phyloP scores from a whole-genome alignment of 2,888 invertebrate genomes.

The Hedychridium roseum region DNA sequence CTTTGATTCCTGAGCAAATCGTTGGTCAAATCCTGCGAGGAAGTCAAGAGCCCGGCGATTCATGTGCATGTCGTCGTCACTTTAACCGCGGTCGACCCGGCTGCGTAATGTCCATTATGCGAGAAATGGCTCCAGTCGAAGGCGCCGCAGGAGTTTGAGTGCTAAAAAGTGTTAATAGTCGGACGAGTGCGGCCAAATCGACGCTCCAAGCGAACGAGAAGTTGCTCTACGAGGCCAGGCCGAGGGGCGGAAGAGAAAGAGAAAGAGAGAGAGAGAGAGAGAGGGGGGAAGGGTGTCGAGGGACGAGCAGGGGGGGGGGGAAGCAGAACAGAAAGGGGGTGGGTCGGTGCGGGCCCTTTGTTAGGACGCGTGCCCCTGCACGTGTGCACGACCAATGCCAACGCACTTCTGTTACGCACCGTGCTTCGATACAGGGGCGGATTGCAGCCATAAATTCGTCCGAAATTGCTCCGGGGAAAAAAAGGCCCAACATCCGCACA shows the following conservation, averaged over 20 bases:
- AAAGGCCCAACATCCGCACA: too few species aligned
- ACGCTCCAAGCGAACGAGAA: conserved; percentile 19
- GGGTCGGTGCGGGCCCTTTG: conserved; percentile 60
- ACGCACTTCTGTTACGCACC: conserved; percentile 48
- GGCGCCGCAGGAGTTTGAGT: conserved; percentile 25
- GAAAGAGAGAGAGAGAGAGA: conserved; percentile 19
- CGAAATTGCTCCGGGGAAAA: conserved; percentile 1
- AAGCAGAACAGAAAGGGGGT: conserved; percentile 35
- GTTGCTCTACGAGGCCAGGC: conserved; percentile 9
- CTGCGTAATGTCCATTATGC: conserved; percentile 14
- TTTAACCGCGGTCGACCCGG: conserved; percentile 4
- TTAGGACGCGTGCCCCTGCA: conserved; percentile 62
- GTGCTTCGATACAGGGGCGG: conserved; percentile 26
- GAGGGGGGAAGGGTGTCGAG: conserved; percentile 29
- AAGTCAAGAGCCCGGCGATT: conserved; percentile 2
- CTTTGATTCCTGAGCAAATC: too few species aligned
- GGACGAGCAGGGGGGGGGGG: conserved; percentile 21
- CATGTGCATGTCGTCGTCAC: too few species aligned
- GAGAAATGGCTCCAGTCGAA: conserved; percentile 18
- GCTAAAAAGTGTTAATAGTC: conserved; percentile 33
- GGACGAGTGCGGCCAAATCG: conserved; percentile 24
- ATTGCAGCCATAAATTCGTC: conserved; percentile 14
- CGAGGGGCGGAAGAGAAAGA: conserved; percentile 8
- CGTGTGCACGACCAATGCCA: conserved; percentile 62
- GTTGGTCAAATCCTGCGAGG: too few species aligned